Evolutionary conservation across 2,113 vertebrate genomes (phyloP).

Genomic region (Spea bombifrons): DNA sequence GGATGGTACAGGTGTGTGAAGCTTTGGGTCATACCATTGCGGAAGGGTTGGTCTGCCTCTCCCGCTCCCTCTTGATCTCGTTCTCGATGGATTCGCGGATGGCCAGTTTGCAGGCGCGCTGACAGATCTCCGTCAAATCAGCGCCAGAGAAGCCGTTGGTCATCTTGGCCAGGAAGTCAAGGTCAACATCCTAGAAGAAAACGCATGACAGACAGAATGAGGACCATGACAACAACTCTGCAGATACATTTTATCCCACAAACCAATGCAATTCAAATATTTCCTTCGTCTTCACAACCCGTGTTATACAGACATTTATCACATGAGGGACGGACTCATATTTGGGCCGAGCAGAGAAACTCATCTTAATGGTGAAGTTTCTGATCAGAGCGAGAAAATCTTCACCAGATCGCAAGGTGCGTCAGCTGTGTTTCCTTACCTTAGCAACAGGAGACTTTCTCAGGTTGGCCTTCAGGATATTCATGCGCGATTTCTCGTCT

Average conservation of each 20-base stretch:
- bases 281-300: no score
- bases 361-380: no score
- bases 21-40: conserved; percentile 80
- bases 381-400: no score
- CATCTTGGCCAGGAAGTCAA: conserved; percentile 96
- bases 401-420: no score
- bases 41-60: conserved; percentile 94
- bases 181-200: conserved; percentile 82
- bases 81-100: conserved; percentile 96
- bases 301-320: no score
- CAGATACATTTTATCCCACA: not conserved
- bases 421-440: conserved; percentile 60
- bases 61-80: conserved; percentile 90
- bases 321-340: no score
- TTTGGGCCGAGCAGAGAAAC: no score
- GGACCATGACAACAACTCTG: not conserved
- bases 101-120: conserved; percentile 94
- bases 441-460: conserved; percentile 96
- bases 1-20: no score
- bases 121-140: conserved; percentile 95
- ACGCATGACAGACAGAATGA: not conserved
- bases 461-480: conserved; percentile 95
- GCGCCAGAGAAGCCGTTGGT: conserved; percentile 97
- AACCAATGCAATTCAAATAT: no score
- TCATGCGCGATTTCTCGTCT: conserved; percentile 93